Base-by-base conservation (phyloP, 1,140 invertebrate species). In the Drosophila ironensis region DNA sequence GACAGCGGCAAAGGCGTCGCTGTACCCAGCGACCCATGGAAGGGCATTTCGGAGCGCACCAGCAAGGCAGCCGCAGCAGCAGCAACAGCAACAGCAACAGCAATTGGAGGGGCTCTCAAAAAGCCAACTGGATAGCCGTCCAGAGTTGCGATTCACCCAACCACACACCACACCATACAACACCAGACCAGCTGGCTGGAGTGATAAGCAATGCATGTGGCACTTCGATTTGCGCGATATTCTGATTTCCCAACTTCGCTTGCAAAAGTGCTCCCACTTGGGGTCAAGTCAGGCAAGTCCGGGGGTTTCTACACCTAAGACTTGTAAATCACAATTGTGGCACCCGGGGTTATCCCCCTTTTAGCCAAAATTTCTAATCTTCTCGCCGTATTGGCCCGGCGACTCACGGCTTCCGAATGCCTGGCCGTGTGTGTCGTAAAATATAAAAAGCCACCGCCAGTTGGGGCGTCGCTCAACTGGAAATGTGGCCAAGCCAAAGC, bases 21-120 rank as follows among this genome's bases (percentile, higher is more conserved):
- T 53, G 73, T 78, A 84, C 70, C 72, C 74, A 84, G 78, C 78
- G 74, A 84, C 78, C 78, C 78, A 84, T 84, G 78, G 78, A 84
- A n/a, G 73, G 78, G 78, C 73, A 84, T 86, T 72, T 52, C 72
- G 66, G 69, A 69, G 67, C 72, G 41, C 63, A 53, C 52, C 59
- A 63, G 46, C 48, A 64, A 64, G 24, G 33, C 41, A 71, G 16
- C 24, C 14, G 30, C 48, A 14, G 9, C 38, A 40, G 9, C 20
- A 50, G 20, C 9, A 24, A 42, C 11, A 37, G 28, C 11, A 7
- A 24, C 12, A 9, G 12, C 33, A 35, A 11, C 33, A 14, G 5
- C 12, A 17, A n/a, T n/a, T 11, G 8, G 19, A 41, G 40, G 40
- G 40, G 4, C 38, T 6, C 16, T 20, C 20, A 25, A 17, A 4